Percentiles rank a stretch among this genome's conserved stretches.
phyloP scores from a whole-genome alignment of 2,797 vertebrate species.

The Arctocebus calabarensis region DNA sequence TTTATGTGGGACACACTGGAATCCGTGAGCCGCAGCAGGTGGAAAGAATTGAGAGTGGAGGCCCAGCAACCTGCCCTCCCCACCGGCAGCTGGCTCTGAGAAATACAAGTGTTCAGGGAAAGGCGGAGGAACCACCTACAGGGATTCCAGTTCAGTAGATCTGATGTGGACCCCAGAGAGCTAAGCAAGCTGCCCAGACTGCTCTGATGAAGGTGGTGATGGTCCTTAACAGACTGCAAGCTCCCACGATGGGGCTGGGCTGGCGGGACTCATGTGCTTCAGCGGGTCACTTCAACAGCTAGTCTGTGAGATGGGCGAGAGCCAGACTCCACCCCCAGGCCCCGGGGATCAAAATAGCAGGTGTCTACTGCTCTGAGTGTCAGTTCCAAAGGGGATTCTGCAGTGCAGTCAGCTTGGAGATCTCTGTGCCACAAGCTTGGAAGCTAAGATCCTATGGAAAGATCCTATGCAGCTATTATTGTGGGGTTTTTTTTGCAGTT shows the following conservation, averaged over 20 bases:
- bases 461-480: too few relatives aligned
- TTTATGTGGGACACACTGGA: neutral
- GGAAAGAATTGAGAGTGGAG: neutral
- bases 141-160: neutral
- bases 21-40: neutral
- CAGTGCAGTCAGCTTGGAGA: neutral
- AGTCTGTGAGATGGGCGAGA: neutral
- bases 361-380: neutral
- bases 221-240: fast-evolving
- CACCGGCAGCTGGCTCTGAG: too few relatives aligned
- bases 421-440: neutral
- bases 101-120: too few relatives aligned
- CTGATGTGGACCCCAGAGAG: neutral
- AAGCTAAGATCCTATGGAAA: neutral
- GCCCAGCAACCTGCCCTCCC: fast-evolving
- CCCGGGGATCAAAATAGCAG: neutral
- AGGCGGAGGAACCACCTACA: too few relatives aligned
- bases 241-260: neutral
- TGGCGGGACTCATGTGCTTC: too few relatives aligned
- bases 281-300: fast-evolving
- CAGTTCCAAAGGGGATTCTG: neutral
- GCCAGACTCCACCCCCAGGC: too few relatives aligned
- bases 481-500: too few relatives aligned
- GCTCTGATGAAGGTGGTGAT: neutral
- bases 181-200: too few relatives aligned